These are phyloP conservation scores for Lagorchestes hirsutus DNA, from an alignment of 2,797 vertebrate genomes.

Conservation along the genomic window DNA sequence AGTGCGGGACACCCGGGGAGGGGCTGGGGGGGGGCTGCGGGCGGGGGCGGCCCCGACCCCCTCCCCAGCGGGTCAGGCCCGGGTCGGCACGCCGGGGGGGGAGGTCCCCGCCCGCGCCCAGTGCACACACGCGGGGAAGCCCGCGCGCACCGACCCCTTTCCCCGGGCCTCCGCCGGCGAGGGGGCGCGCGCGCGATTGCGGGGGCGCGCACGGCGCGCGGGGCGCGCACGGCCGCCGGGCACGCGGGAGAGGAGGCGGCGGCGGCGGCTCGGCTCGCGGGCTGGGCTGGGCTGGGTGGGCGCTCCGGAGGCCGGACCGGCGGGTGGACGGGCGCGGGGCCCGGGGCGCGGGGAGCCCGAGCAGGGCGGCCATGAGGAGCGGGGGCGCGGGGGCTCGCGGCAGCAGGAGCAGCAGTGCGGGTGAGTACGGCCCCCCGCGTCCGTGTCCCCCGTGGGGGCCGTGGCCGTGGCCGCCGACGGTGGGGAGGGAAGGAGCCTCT, in stretches of 20 bases:
- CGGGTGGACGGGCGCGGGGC: neutral
- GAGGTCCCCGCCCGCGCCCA: neutral
- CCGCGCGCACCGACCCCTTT: neutral
- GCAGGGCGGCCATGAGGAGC: neutral
- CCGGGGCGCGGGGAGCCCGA: slow-evolving; percentile 3
- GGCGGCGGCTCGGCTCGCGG: neutral
- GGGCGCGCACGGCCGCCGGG: neutral
- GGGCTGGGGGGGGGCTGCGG: too few relatives aligned
- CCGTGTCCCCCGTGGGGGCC: neutral
- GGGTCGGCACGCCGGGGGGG: neutral
- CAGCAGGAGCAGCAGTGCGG: neutral
- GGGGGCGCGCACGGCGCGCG: neutral
- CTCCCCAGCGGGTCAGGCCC: neutral
- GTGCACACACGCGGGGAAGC: neutral
- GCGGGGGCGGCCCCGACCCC: too few relatives aligned
- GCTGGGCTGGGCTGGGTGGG: neutral
- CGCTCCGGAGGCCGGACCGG: neutral
- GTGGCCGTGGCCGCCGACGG: neutral
- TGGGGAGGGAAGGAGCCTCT: neutral
- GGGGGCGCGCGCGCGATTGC: neutral
- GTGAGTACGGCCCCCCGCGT: neutral
- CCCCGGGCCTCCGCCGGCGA: neutral
- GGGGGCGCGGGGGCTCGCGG: neutral
- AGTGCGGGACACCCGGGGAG: too few relatives aligned
- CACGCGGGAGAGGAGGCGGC: neutral